phyloP scores from a whole-genome alignment of 1,140 invertebrate genomes.

The Ptiloglossa arizonensis region DNA sequence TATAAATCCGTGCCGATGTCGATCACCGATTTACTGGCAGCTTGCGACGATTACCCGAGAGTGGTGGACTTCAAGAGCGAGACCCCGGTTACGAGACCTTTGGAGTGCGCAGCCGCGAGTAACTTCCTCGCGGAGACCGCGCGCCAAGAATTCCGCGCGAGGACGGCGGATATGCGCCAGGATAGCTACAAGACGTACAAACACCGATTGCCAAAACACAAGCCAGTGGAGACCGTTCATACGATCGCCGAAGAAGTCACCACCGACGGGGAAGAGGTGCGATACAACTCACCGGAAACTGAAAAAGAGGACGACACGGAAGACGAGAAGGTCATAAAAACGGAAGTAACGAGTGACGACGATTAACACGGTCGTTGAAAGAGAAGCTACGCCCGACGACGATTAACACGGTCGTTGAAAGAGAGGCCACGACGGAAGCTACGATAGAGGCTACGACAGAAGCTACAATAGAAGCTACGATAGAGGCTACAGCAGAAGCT shows the following conservation, averaged over 20 bases:
- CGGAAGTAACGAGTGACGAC: constrained; percentile 6
- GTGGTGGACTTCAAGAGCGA: constrained; percentile 65
- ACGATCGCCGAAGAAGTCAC: not conserved
- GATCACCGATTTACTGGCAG: constrained; percentile 34
- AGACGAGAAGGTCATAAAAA: not conserved
- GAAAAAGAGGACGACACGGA: not conserved
- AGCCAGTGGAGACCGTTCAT: not conserved
- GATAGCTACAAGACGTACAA: constrained; percentile 59
- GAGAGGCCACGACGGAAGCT: not conserved
- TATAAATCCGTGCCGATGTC: not conserved
- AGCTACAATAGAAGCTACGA: too few relatives aligned
- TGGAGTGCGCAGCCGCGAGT: constrained; percentile 45
- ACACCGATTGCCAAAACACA: constrained; percentile 33
- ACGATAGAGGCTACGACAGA: not conserved
- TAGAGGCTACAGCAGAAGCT: too few relatives aligned
- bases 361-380: too few relatives aligned
- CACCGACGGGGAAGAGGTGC: not conserved
- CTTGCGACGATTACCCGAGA: constrained; percentile 67
- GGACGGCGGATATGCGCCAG: constrained; percentile 53
- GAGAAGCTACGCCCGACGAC: too few relatives aligned
- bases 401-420: too few relatives aligned
- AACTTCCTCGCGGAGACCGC: constrained; percentile 64
- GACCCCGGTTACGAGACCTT: not conserved
- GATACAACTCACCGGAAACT: not conserved
- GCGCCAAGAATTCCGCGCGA: constrained; percentile 51